Evolutionary conservation across 2,797 vertebrate genomes (phyloP).

Genomic region (Bucorvus abyssinicus): DNA sequence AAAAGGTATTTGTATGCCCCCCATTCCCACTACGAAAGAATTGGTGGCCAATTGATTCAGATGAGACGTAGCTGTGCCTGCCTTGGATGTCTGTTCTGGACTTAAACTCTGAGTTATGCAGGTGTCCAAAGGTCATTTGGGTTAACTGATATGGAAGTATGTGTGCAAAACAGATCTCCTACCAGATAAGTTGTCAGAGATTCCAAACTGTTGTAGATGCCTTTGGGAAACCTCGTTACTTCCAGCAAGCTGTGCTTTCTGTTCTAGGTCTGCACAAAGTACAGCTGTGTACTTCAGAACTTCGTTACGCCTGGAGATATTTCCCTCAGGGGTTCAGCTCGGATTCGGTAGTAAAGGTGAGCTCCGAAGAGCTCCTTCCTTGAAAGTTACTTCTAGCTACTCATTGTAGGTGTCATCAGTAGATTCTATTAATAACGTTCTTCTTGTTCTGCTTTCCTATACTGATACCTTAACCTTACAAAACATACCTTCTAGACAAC

Average conservation of each 20-base stretch:
- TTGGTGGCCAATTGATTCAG: not conserved
- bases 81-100: not conserved
- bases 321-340: not conserved
- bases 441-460: not conserved
- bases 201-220: not conserved
- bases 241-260: not conserved
- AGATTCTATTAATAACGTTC: not conserved
- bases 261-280: not conserved
- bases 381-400: not conserved
- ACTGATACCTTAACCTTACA: not conserved
- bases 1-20: not conserved
- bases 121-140: not conserved
- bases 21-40: not conserved
- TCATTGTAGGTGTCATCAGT: not conserved
- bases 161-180: not conserved
- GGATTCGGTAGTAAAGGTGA: not conserved
- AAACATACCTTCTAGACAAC: slow-evolving; percentile 14
- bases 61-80: not conserved
- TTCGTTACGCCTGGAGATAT: not conserved
- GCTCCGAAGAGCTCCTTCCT: not conserved
- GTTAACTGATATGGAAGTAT: not conserved
- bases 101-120: not conserved
- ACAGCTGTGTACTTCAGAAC: not conserved
- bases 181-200: not conserved
- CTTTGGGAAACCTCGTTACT: not conserved